A percentile compares a stretch with the other conserved stretches of the same genome.
Evolutionary conservation across 2,113 vertebrate species (phyloP).

Genomic region (crab-eating macaque (Macaca fascicularis)): DNA sequence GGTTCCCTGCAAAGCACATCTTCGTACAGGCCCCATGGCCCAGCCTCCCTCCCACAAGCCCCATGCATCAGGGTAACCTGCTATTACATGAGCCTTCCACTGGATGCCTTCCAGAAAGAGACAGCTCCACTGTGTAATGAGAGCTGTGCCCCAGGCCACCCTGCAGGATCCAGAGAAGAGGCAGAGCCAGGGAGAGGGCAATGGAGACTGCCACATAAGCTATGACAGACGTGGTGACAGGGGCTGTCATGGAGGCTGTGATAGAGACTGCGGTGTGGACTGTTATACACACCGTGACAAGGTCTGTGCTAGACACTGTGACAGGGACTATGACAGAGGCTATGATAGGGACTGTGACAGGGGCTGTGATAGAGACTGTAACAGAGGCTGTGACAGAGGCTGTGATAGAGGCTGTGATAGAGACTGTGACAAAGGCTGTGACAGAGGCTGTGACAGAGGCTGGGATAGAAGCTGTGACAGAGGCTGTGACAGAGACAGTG

Average conservation of each 20-base stretch:
- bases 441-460: background rate
- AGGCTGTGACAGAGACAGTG: background rate
- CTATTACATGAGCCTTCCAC: slow-evolving; percentile 45
- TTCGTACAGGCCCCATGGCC: background rate
- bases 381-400: accelerated
- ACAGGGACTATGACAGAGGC: background rate
- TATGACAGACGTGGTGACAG: background rate
- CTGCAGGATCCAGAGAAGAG: background rate
- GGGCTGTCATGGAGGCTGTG: background rate
- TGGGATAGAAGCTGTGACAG: background rate
- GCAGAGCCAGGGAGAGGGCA: background rate
- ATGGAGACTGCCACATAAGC: background rate
- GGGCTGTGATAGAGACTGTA: accelerated
- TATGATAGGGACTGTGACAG: background rate
- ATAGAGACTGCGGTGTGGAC: background rate
- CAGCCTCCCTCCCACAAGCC: slow-evolving; percentile 46
- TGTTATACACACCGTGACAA: background rate
- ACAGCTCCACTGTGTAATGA: slow-evolving; percentile 27
- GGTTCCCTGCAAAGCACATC: background rate
- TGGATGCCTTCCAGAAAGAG: slow-evolving; percentile 60
- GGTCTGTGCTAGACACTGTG: background rate
- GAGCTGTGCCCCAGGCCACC: slow-evolving; percentile 12
- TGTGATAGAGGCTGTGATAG: background rate
- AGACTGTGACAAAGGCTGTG: background rate
- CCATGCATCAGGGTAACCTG: slow-evolving; percentile 34